phyloP scores from a whole-genome alignment of 2,888 invertebrate species.

The Monochamus alternatus region DNA sequence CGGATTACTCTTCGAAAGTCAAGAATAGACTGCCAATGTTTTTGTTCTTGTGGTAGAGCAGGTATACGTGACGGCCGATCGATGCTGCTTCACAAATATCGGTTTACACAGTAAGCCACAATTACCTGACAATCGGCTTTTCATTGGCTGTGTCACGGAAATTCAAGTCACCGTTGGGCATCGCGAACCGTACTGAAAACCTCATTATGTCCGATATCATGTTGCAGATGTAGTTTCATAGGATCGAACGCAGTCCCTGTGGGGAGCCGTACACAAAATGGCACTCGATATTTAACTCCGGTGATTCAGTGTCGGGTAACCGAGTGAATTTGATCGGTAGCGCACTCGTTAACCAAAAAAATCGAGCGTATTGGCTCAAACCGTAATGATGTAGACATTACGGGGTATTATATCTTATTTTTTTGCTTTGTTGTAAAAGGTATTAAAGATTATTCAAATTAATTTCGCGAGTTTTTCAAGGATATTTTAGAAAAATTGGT shows the following conservation, averaged over 20 bases:
- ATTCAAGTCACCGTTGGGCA: neutral
- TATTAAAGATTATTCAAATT: too few species aligned
- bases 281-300: slow-evolving; percentile 7
- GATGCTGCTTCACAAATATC: neutral
- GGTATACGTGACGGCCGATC: too few species aligned
- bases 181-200: neutral
- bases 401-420: too few species aligned
- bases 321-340: neutral
- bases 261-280: neutral
- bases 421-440: too few species aligned
- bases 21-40: too few species aligned
- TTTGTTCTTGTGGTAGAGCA: too few species aligned
- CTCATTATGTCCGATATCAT: slow-evolving; percentile 9
- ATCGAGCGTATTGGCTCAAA: too few species aligned
- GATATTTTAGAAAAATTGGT: too few species aligned
- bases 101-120: neutral
- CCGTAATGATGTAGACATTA: too few species aligned
- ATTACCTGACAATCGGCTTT: neutral
- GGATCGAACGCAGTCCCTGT: neutral
- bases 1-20: too few species aligned
- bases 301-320: neutral
- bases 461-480: too few species aligned
- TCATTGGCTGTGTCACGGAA: neutral
- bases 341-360: too few species aligned
- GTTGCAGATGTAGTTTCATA: slow-evolving; percentile 8